Evolutionary conservation across 2,797 vertebrate genomes (phyloP).

Genomic region (Acrossocheilus fasciatus): DNA sequence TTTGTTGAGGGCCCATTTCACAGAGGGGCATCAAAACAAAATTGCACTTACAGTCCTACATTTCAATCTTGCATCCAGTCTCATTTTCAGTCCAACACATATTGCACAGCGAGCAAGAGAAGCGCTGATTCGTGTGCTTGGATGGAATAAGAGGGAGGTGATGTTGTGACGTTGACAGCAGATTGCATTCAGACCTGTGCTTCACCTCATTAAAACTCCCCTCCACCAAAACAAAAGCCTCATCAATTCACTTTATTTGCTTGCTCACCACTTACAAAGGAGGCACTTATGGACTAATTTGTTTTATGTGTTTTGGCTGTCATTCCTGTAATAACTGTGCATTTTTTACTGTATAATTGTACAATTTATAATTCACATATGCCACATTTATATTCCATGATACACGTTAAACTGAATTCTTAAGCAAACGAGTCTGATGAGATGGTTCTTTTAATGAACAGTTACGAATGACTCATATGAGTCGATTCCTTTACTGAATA

Average conservation of each 20-base stretch:
- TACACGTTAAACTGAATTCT: not conserved
- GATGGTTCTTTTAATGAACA: not conserved
- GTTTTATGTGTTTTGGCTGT: constrained; percentile 57
- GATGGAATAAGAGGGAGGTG: constrained; percentile 9
- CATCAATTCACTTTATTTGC: constrained; percentile 72
- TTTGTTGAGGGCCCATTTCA: constrained; percentile 53
- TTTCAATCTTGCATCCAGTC: constrained; percentile 32
- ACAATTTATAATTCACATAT: not conserved
- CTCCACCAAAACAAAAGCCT: constrained; percentile 70
- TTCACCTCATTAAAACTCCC: constrained; percentile 71
- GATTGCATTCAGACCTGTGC: constrained; percentile 58
- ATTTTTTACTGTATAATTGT: not conserved
- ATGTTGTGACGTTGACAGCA: constrained; percentile 38
- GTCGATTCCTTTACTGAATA: too few species aligned
- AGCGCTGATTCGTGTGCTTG: constrained; percentile 14
- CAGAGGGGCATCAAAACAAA: constrained; percentile 42
- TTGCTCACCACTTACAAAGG: constrained; percentile 55
- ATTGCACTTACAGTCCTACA: constrained; percentile 37
- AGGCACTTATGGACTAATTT: constrained; percentile 67
- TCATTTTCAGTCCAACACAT: constrained; percentile 25
- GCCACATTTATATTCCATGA: not conserved
- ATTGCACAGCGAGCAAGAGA: constrained; percentile 5
- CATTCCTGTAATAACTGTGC: constrained; percentile 5
- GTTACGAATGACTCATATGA: too few species aligned
- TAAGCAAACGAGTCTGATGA: not conserved